Conservation (phyloP, 2,888 invertebrate genomes). For the Hyppa rectilinea region DNA sequence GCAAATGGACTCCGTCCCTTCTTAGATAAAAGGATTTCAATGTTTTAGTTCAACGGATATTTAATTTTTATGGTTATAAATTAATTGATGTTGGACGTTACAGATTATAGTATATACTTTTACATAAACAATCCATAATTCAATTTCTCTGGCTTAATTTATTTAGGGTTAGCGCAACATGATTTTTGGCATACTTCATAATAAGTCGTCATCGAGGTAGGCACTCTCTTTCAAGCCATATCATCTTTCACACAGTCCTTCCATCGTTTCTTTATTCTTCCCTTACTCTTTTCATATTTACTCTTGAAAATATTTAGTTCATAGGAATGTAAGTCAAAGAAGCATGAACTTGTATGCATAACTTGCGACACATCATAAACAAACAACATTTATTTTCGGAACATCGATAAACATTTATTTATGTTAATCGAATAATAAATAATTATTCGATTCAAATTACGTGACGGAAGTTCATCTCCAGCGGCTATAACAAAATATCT, state of each 20-base stretch:
- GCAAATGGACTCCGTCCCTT: conserved; percentile 59
- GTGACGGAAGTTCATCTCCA: conserved; percentile 50
- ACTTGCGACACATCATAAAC: conserved; percentile 13
- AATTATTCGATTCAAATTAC: conserved; percentile 41
- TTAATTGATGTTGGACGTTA: neutral
- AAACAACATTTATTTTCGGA: conserved; percentile 15
- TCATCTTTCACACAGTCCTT: too few relatives aligned
- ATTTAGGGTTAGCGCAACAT: neutral
- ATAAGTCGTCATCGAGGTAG: neutral
- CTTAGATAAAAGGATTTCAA: conserved; percentile 49
- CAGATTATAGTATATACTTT: too few relatives aligned
- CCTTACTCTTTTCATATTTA: neutral
- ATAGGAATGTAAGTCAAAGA: neutral
- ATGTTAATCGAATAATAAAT: conserved; percentile 51
- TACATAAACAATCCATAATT: too few relatives aligned
- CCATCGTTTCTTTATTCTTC: neutral
- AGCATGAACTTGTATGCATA: neutral
- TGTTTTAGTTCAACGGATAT: conserved; percentile 30
- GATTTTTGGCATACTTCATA: neutral
- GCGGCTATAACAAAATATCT: conserved; percentile 42
- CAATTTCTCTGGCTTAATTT: neutral
- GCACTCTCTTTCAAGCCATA: neutral
- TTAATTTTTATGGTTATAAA: neutral
- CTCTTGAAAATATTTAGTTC: neutral
- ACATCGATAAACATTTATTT: conserved; percentile 30